A percentile compares a stretch with the other conserved stretches of the same genome.
These are phyloP conservation scores for Alexandromys fortis DNA, from an alignment of 2,113 vertebrate species.

Conservation along the genomic window DNA sequence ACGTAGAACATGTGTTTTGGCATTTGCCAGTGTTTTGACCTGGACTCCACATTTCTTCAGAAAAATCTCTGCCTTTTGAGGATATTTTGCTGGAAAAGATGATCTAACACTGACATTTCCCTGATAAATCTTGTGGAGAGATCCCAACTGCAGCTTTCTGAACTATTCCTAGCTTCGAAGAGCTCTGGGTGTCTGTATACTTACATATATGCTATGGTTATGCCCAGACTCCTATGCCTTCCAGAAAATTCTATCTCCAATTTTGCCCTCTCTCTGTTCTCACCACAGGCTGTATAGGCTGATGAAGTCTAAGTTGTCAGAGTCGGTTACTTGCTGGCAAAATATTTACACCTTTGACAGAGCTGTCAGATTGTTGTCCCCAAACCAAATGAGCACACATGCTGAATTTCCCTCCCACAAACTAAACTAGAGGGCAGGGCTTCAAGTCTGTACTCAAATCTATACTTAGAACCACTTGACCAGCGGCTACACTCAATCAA, in stretches of 20 bases:
- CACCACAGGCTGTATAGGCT: constrained; percentile 84
- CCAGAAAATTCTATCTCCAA: constrained; percentile 73
- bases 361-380: constrained; percentile 88
- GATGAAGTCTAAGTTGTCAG: constrained; percentile 89
- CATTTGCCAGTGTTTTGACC: neutral
- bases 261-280: constrained; percentile 75
- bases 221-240: constrained; percentile 28
- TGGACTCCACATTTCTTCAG: neutral
- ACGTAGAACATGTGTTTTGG: neutral
- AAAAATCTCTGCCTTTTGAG: neutral
- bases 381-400: constrained; percentile 84
- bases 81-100: constrained; percentile 26
- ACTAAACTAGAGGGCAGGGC: constrained; percentile 82
- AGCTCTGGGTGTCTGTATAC: neutral
- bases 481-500: constrained; percentile 74
- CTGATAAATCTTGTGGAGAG: neutral
- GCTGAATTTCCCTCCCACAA: constrained; percentile 82
- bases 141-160: neutral
- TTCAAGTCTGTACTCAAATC: constrained; percentile 71
- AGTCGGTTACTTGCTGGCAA: constrained; percentile 85
- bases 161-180: neutral
- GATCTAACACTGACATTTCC: neutral
- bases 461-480: constrained; percentile 82
- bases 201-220: neutral
- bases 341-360: constrained; percentile 88